A percentile compares a stretch with the other conserved stretches of the same genome.
phyloP scores from a whole-genome alignment of 2,797 vertebrate species.

The Tadarida brasiliensis region DNA sequence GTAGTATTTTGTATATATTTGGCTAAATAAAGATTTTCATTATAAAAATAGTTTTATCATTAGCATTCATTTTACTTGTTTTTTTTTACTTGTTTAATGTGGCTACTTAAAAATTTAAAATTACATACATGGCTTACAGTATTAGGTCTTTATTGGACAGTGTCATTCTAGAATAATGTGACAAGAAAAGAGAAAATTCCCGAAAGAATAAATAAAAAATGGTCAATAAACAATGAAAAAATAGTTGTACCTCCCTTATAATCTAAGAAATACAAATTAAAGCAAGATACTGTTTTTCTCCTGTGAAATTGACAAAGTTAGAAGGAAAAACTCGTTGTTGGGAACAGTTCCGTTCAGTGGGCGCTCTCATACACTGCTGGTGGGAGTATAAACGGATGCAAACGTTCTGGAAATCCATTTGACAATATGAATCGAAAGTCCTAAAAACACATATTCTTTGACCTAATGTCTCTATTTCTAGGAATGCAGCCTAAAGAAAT shows the following conservation, averaged over 20 bases:
- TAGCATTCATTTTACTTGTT: constrained; percentile 20
- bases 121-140: background rate
- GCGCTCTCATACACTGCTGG: background rate
- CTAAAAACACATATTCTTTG: constrained; percentile 63
- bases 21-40: background rate
- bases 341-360: background rate
- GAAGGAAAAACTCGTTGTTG: background rate
- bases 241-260: background rate
- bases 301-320: constrained; percentile 30
- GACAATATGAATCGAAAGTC: constrained; percentile 48
- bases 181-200: constrained; percentile 50
- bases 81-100: constrained; percentile 17
- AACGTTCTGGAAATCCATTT: constrained; percentile 56
- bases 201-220: constrained; percentile 36
- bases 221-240: constrained; percentile 6
- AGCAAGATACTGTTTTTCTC: constrained; percentile 23
- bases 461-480: constrained; percentile 65
- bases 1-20: background rate
- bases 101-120: constrained; percentile 7
- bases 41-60: constrained; percentile 15
- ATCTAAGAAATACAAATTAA: constrained; percentile 61
- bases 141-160: background rate
- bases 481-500: constrained; percentile 66
- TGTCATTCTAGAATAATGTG: constrained; percentile 22
- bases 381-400: constrained; percentile 18